phyloP scores from a whole-genome alignment of 1,140 invertebrate species.

The Nautilus pompilius region DNA sequence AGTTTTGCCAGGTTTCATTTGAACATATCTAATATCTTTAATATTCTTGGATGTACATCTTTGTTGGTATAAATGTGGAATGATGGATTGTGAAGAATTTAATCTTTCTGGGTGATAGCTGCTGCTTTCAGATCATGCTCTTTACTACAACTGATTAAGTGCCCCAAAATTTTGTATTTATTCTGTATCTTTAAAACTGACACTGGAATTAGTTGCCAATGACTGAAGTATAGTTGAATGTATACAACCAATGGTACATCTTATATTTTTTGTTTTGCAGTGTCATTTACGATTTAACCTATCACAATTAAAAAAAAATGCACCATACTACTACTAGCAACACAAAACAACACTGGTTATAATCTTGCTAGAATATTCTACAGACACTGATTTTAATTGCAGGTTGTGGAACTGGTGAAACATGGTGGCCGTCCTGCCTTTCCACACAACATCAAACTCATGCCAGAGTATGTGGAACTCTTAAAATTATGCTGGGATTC shows the following conservation, averaged over 20 bases:
- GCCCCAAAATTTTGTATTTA: neutral
- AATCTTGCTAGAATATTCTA: neutral
- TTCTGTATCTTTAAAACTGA: neutral
- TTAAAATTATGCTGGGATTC: constrained; percentile 42
- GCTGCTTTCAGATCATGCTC: neutral
- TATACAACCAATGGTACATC: neutral
- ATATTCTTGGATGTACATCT: too few relatives aligned
- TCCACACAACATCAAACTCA: constrained; percentile 11
- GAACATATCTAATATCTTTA: too few relatives aligned
- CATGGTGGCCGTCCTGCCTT: constrained; percentile 32
- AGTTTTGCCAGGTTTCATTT: too few relatives aligned
- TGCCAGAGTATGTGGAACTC: constrained; percentile 33
- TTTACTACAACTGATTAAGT: neutral
- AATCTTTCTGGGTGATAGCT: too few relatives aligned
- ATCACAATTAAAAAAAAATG: neutral
- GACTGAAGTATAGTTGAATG: neutral
- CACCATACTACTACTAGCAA: neutral
- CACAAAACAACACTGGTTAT: neutral
- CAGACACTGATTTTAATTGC: too few relatives aligned
- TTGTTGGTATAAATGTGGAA: too few relatives aligned
- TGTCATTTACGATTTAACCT: neutral
- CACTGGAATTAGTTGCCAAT: too few relatives aligned
- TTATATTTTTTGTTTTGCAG: neutral
- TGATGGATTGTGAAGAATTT: too few relatives aligned
- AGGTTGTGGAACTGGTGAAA: constrained; percentile 36